A percentile compares a stretch with the other conserved stretches of the same genome.
Evolutionary conservation across 2,113 vertebrate genomes (phyloP).

Genomic region (Todiramphus saurophagus): DNA sequence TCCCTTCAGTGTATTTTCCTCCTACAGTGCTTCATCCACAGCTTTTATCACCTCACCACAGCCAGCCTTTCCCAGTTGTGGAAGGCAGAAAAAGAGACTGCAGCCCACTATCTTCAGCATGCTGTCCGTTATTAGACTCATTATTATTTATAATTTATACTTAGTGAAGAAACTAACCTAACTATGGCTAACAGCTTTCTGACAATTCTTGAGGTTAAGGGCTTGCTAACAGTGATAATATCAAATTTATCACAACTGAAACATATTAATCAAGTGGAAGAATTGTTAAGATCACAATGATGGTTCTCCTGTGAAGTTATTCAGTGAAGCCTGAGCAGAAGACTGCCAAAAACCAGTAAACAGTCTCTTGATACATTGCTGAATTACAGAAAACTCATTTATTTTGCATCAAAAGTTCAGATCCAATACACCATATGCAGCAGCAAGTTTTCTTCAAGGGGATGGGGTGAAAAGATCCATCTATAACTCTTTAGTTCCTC

Average conservation of each 20-base stretch:
- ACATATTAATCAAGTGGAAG: neutral
- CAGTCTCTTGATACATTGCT: neutral
- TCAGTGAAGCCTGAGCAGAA: neutral
- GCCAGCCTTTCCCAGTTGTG: rapidly evolving
- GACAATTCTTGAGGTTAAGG: neutral
- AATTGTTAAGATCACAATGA: neutral
- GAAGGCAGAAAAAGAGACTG: neutral
- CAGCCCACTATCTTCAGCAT: neutral
- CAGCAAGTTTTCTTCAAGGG: neutral
- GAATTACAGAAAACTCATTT: neutral
- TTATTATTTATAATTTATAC: neutral
- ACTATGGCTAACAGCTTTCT: neutral
- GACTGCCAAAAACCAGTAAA: neutral
- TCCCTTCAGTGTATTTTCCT: neutral
- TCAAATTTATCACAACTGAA: neutral
- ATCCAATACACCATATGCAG: neutral
- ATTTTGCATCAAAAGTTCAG: neutral
- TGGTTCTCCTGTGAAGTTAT: neutral
- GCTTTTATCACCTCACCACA: neutral
- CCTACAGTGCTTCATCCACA: neutral
- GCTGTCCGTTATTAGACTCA: neutral
- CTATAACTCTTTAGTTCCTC: neutral
- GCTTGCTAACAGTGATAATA: neutral
- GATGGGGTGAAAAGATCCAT: neutral
- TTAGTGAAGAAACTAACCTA: neutral